phyloP scores from a whole-genome alignment of 2,797 vertebrate species.

The Lithobates sylvaticus region DNA sequence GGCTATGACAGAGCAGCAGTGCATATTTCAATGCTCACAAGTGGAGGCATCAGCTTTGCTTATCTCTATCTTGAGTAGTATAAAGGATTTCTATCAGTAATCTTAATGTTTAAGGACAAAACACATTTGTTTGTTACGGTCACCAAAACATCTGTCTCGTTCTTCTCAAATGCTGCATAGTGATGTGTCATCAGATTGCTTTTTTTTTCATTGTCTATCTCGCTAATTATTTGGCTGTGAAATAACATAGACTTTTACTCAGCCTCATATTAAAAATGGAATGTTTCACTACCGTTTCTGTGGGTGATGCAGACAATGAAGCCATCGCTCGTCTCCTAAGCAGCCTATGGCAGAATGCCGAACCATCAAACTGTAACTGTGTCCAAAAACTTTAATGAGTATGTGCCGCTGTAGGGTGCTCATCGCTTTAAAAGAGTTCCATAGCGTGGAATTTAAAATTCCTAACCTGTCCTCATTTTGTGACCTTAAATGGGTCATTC shows the following conservation, averaged over 20 bases:
- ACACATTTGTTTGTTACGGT: background rate
- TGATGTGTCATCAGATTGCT: conserved; percentile 1
- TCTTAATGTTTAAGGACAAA: conserved; percentile 8
- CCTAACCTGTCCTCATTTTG: background rate
- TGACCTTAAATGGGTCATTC: background rate
- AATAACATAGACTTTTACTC: conserved; percentile 1
- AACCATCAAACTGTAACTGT: background rate
- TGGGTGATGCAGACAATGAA: background rate
- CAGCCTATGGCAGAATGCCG: background rate
- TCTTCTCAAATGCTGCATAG: background rate
- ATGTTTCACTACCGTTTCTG: conserved; percentile 7
- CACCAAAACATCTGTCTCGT: background rate
- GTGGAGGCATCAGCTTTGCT: conserved; percentile 12
- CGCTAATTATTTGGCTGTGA: background rate
- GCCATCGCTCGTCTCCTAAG: background rate
- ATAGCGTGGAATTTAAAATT: background rate
- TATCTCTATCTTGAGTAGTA: background rate
- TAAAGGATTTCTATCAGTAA: background rate
- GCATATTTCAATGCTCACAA: background rate
- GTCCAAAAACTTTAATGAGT: background rate
- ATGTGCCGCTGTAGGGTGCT: background rate
- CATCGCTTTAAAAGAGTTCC: background rate
- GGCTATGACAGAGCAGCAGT: background rate
- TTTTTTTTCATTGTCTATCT: background rate
- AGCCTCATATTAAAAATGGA: background rate